Conservation (phyloP, 2,113 vertebrate species). For the Gymnogyps californianus region DNA sequence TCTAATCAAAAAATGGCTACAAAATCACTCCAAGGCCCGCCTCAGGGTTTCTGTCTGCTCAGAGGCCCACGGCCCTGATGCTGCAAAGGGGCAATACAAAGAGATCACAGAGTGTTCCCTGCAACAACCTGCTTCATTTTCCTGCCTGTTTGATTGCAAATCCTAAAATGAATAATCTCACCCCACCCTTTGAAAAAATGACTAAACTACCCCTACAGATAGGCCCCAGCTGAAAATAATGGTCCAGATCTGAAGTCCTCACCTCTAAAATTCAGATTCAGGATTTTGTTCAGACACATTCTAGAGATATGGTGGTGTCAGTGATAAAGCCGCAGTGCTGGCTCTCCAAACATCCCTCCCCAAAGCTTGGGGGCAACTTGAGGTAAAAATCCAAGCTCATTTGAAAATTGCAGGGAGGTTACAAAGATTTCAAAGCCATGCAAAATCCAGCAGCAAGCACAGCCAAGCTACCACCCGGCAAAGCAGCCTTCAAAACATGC, state of each 20-base stretch:
- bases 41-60: neutral
- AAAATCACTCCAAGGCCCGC: neutral
- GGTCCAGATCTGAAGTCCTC: neutral
- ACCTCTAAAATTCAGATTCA: neutral
- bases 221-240: neutral
- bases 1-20: neutral
- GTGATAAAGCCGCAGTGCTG: neutral
- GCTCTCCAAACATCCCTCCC: neutral
- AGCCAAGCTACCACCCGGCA: constrained; percentile 18
- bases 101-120: neutral
- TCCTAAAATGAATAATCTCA: neutral
- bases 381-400: neutral
- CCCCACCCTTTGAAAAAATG: neutral
- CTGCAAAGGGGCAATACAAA: neutral
- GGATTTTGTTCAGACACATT: neutral
- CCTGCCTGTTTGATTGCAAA: neutral
- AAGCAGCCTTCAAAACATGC: neutral
- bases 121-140: neutral
- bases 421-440: constrained; percentile 31
- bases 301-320: neutral
- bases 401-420: constrained; percentile 14
- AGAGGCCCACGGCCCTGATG: neutral
- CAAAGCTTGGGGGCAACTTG: neutral
- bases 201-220: neutral
- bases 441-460: constrained; percentile 7